Percentiles rank a stretch among this genome's conserved stretches.
These are phyloP conservation scores for Acrobasis consociella DNA, from an alignment of 2,888 invertebrate genomes.

Conservation along the genomic window DNA sequence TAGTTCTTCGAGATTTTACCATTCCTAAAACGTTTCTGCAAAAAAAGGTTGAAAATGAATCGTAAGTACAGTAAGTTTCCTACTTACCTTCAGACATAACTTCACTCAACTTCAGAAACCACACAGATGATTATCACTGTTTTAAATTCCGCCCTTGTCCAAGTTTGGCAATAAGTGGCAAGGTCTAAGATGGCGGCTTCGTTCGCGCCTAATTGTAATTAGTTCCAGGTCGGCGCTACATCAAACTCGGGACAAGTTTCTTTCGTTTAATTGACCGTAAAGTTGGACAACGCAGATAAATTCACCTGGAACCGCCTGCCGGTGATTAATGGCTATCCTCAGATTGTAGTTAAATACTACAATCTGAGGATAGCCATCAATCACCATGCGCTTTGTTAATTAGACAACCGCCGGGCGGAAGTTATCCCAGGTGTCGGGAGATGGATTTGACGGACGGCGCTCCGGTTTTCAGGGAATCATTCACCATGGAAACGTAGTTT, in stretches of 20 bases:
- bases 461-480: background rate
- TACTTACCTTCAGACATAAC: background rate
- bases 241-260: constrained; percentile 69
- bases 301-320: constrained; percentile 51
- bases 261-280: constrained; percentile 73
- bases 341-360: constrained; percentile 40
- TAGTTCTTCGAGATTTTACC: too few relatives aligned
- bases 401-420: constrained; percentile 24
- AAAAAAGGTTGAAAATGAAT: too few relatives aligned
- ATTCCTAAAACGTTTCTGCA: too few relatives aligned
- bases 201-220: constrained; percentile 72
- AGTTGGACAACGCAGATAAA: constrained; percentile 54
- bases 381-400: constrained; percentile 30
- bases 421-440: constrained; percentile 20
- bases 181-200: constrained; percentile 40
- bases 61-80: background rate
- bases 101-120: background rate
- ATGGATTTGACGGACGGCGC: constrained; percentile 13
- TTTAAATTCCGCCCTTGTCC: constrained; percentile 19
- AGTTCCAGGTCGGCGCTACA: constrained; percentile 69
- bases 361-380: too few relatives aligned
- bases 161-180: constrained; percentile 49
- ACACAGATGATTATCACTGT: background rate
- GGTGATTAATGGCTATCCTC: constrained; percentile 43
- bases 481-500: background rate